A percentile compares a stretch with the other conserved stretches of the same genome.
Conservation (phyloP, 1,140 invertebrate genomes). For the Gryon sp. region DNA sequence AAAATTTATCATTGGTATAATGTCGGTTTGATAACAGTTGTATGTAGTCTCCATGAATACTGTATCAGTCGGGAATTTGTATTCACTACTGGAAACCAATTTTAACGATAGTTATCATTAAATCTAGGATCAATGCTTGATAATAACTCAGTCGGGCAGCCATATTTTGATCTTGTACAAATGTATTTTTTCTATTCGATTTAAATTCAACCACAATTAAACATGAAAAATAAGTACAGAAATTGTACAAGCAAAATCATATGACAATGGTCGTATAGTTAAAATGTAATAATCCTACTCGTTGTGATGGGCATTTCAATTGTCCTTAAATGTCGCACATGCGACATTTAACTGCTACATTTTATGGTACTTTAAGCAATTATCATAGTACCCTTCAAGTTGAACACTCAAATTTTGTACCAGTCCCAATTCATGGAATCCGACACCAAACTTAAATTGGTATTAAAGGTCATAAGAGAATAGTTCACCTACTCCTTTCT, state of each 20-base stretch:
- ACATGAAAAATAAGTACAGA: not conserved
- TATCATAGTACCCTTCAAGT: slow-evolving; percentile 18
- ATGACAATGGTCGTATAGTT: not conserved
- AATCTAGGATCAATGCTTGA: slow-evolving; percentile 39
- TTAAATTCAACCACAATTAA: not conserved
- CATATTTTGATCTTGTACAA: slow-evolving; percentile 23
- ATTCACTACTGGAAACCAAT: slow-evolving; percentile 56
- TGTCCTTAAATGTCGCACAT: slow-evolving; percentile 4
- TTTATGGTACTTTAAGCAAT: slow-evolving; percentile 23
- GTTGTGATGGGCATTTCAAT: not conserved
- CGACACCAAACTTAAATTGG: slow-evolving; percentile 19
- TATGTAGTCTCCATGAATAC: slow-evolving; percentile 46
- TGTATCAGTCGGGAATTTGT: slow-evolving; percentile 51
- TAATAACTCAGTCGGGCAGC: slow-evolving; percentile 9
- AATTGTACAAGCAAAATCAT: slow-evolving; percentile 1
- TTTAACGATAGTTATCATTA: slow-evolving; percentile 46
- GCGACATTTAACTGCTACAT: slow-evolving; percentile 20
- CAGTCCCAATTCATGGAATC: slow-evolving; percentile 3
- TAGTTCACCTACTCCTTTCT: no score
- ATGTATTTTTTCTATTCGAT: not conserved
- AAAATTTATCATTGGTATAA: slow-evolving; percentile 47
- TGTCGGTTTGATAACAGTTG: slow-evolving; percentile 47
- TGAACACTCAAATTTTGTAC: slow-evolving; percentile 16
- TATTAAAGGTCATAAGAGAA: slow-evolving; percentile 16
- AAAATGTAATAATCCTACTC: slow-evolving; percentile 7